Base-by-base conservation (phyloP, 2,797 vertebrate genomes). In the Lutjanus argentimaculatus region DNA sequence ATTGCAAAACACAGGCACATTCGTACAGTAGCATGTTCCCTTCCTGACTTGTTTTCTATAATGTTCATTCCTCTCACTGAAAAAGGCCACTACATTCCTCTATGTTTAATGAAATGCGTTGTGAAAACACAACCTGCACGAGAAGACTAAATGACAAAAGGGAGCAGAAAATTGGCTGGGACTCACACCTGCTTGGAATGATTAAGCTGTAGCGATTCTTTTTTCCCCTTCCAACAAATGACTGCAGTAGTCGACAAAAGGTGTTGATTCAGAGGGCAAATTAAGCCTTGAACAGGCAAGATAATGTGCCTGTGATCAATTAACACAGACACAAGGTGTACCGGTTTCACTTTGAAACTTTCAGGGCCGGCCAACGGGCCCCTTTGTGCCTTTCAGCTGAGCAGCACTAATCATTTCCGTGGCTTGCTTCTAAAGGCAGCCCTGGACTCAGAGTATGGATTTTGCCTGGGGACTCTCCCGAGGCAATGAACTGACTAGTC, bases 381-480 rank as follows among this genome's bases (percentile, higher is more conserved):
- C 90, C 90, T 91, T 89, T 92, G 92, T 92, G 93, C 92, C 90
- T 95, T 91, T 91, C 90, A 89, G 91, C 88, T 89, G 91, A 93
- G 92, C 88, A 93, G 90, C 86, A 89, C 91, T 94, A 94, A 93
- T 95, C 91, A 95, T 95, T 95, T 94, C 93, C 89, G 90, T 91
- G 89, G 86, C 91, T 91, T 92, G 93, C 92, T 94, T 96, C 96
- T 96, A 92, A 93, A 96, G 94, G 91, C 89, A 83, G 88, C 92
- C 72, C 88, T 92, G 88, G 85, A 90, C 92, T 94, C 92, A 88
- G 94, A 92, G 93, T 93, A 96, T 93, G 95, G 95, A 96, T 95
- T 95, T 97, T 89, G 96, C 97, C 97, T 88, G 91, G 87, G 95
- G 96, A 97, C 94, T 93, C 88, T 97, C 97, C 96, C 95, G 91